Evolutionary conservation across 2,888 invertebrate genomes (phyloP).

Genomic region (Hirtodrosophila cameraria): DNA sequence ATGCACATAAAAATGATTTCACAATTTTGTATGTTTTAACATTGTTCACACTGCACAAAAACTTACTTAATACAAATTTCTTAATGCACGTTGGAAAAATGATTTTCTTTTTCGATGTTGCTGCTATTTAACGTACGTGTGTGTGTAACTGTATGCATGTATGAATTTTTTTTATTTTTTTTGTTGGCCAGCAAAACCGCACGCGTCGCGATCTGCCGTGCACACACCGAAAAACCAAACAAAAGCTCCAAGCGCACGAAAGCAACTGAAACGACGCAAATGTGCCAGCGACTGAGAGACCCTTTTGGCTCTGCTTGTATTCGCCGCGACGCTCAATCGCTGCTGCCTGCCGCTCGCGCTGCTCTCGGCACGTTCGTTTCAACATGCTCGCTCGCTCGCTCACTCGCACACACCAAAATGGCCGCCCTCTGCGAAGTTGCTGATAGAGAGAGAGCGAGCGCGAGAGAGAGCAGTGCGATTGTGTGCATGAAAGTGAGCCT

Average conservation of each 20-base stretch:
- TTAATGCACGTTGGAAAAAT: conserved; percentile 44
- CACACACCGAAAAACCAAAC: conserved; percentile 80
- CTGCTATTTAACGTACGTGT: conserved; percentile 24
- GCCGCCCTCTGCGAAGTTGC: conserved; percentile 68
- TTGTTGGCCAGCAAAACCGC: conserved; percentile 69
- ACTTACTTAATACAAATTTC: conserved; percentile 63
- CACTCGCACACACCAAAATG: conserved; percentile 57
- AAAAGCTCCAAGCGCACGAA: conserved; percentile 82
- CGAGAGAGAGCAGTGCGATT: conserved; percentile 16
- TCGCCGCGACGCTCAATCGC: conserved; percentile 50
- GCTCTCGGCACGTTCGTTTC: conserved; percentile 46
- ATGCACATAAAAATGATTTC: conserved; percentile 70
- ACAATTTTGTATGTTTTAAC: conserved; percentile 50
- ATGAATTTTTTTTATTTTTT: conserved; percentile 22
- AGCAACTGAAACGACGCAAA: conserved; percentile 80
- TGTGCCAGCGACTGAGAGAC: conserved; percentile 67
- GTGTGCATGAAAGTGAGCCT: conserved; percentile 47
- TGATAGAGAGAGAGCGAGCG: conserved; percentile 49
- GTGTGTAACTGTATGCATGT: conserved; percentile 23
- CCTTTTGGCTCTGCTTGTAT: conserved; percentile 58
- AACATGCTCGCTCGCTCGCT: conserved; percentile 41
- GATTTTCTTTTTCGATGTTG: conserved; percentile 54
- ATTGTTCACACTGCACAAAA: conserved; percentile 32
- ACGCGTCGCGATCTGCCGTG: conserved; percentile 76
- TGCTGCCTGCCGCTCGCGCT: conserved; percentile 17